These are phyloP conservation scores for Clytia hemisphaerica DNA, from an alignment of 30 jellyfish, hydroid and myxozoan species.

Conservation along the genomic window DNA sequence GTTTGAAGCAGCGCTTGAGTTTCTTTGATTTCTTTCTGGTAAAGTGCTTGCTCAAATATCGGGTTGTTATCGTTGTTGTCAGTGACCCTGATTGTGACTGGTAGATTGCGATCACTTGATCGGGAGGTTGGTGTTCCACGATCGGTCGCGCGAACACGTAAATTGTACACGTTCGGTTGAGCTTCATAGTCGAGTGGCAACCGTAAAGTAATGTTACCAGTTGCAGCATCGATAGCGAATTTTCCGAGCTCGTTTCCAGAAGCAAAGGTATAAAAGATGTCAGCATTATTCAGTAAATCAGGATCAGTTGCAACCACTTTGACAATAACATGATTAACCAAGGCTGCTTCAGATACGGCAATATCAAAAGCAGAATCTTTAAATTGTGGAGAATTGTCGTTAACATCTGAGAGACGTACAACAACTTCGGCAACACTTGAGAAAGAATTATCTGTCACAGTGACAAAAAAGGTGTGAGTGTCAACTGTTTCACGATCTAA, in stretches of 20 bases:
- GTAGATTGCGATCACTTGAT: not conserved
- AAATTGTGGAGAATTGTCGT: constrained; percentile 73
- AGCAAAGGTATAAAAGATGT: constrained; percentile 29
- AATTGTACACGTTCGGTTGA: constrained; percentile 19
- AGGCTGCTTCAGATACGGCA: constrained; percentile 60
- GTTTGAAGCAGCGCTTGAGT: not conserved
- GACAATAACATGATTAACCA: constrained; percentile 42
- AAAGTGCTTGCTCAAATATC: not conserved
- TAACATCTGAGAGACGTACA: constrained; percentile 79
- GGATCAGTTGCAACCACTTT: constrained; percentile 75
- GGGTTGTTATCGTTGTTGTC: constrained; percentile 30
- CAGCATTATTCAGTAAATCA: constrained; percentile 60
- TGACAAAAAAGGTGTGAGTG: constrained; percentile 52
- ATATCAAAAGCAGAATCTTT: constrained; percentile 41
- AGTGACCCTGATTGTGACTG: constrained; percentile 1
- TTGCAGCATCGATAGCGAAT: constrained; percentile 35
- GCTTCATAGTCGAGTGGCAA: constrained; percentile 53
- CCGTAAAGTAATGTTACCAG: constrained; percentile 52
- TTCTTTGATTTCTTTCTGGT: constrained; percentile 4
- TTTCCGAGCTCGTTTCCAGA: constrained; percentile 42
- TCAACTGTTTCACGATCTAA: constrained; percentile 83
- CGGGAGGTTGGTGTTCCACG: constrained; percentile 46
- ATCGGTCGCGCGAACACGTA: constrained; percentile 50
- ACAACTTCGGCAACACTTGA: constrained; percentile 65
- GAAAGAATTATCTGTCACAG: constrained; percentile 50